Percentiles rank a stretch among this genome's conserved stretches.
Conservation (phyloP, 2,797 vertebrate genomes). For the Brachyalestes nurse region DNA sequence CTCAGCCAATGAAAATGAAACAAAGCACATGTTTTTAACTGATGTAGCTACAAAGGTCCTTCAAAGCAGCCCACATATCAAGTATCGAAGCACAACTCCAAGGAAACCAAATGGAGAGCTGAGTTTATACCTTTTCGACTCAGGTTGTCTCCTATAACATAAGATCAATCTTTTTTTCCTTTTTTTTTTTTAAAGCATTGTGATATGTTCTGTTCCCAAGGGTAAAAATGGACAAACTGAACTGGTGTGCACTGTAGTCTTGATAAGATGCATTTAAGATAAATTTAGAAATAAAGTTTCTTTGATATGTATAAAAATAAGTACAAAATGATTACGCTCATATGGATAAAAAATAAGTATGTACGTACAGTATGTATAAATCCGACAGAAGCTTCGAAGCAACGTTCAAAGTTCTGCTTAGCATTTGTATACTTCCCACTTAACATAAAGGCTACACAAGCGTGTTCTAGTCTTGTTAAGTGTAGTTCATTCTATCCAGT, state of each 20-base stretch:
- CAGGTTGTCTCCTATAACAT: constrained; percentile 28
- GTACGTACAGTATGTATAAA: constrained; percentile 73
- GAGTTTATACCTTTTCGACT: constrained; percentile 41
- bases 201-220: constrained; percentile 59
- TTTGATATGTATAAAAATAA: constrained; percentile 82
- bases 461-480: constrained; percentile 56
- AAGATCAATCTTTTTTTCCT: constrained; percentile 18
- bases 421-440: constrained; percentile 57
- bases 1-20: constrained; percentile 51
- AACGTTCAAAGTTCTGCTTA: constrained; percentile 58
- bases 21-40: constrained; percentile 47
- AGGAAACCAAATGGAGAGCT: constrained; percentile 58
- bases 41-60: constrained; percentile 60
- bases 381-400: constrained; percentile 66
- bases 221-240: constrained; percentile 52
- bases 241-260: constrained; percentile 42
- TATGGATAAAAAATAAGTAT: constrained; percentile 80
- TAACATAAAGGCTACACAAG: constrained; percentile 54
- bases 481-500: constrained; percentile 35
- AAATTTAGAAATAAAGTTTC: constrained; percentile 67
- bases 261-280: constrained; percentile 68
- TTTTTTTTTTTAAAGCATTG: constrained; percentile 31
- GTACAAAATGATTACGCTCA: constrained; percentile 79
- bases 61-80: constrained; percentile 57
- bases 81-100: constrained; percentile 63